phyloP scores from a whole-genome alignment of 2,797 vertebrate genomes.

The Phaenicophaeus curvirostris region DNA sequence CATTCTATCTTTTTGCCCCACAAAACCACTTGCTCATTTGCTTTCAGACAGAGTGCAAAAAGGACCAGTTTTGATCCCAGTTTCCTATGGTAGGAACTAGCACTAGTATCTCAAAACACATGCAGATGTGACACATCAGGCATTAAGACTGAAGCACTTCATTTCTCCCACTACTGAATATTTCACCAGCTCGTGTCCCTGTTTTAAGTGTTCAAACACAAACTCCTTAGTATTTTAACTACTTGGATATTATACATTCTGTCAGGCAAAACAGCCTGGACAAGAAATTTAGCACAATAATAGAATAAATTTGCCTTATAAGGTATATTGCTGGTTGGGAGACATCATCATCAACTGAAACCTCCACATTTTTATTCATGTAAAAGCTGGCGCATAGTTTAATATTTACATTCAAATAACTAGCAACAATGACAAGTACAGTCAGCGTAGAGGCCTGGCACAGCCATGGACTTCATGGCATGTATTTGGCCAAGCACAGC shows the following conservation, averaged over 20 bases:
- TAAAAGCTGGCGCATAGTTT: background rate
- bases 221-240: background rate
- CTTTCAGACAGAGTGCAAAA: background rate
- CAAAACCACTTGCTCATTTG: background rate
- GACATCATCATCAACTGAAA: background rate
- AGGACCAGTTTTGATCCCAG: background rate
- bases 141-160: background rate
- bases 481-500: background rate
- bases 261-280: background rate
- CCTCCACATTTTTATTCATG: background rate
- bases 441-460: background rate
- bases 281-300: background rate
- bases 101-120: background rate
- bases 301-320: background rate
- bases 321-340: background rate
- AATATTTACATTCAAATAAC: background rate
- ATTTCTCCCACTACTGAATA: background rate
- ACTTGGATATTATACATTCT: background rate
- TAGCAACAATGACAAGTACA: background rate
- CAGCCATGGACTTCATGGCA: accelerated
- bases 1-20: background rate
- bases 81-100: background rate
- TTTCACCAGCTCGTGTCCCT: background rate
- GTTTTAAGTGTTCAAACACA: background rate
- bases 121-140: background rate